A percentile compares a stretch with the other conserved stretches of the same genome.
These are phyloP conservation scores for Lochmaea crataegi DNA, from an alignment of 2,888 invertebrate genomes.

Conservation along the genomic window DNA sequence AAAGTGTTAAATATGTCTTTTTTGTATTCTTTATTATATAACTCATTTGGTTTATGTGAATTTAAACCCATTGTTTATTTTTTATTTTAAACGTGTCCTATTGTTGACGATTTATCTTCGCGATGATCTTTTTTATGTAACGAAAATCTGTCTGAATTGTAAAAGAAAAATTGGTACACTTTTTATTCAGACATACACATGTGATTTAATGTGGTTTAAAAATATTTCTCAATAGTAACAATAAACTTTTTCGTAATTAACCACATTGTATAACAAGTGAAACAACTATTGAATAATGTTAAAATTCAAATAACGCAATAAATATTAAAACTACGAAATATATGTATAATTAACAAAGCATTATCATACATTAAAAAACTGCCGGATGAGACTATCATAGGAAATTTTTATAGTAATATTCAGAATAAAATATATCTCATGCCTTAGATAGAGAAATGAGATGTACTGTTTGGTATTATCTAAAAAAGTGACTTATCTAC, in stretches of 20 bases:
- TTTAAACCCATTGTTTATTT: constrained; percentile 18
- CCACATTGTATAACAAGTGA: not conserved
- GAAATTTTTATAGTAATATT: too few species aligned
- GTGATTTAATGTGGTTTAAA: not conserved
- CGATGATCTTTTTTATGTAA: constrained; percentile 22
- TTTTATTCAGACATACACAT: constrained; percentile 8
- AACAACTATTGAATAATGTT: not conserved
- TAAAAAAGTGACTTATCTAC: too few species aligned
- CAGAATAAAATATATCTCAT: too few species aligned
- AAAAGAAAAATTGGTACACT: constrained; percentile 15
- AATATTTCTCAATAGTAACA: constrained; percentile 12
- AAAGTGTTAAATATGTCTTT: not conserved
- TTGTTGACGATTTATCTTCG: constrained; percentile 26
- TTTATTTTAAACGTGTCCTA: constrained; percentile 19
- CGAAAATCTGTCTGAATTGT: constrained; percentile 19
- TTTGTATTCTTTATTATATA: constrained; percentile 17
- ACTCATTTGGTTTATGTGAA: constrained; percentile 24
- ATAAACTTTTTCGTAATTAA: not conserved
- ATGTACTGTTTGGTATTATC: too few species aligned
- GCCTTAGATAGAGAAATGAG: too few species aligned
- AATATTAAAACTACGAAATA: not conserved
- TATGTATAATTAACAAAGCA: not conserved
- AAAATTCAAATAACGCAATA: not conserved
- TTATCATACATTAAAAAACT: not conserved
- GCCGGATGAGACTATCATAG: too few species aligned